A percentile compares a stretch with the other conserved stretches of the same genome.
Evolutionary conservation across 1,140 invertebrate genomes (phyloP).

Genomic region (Lordiphosa clarofinis): DNA sequence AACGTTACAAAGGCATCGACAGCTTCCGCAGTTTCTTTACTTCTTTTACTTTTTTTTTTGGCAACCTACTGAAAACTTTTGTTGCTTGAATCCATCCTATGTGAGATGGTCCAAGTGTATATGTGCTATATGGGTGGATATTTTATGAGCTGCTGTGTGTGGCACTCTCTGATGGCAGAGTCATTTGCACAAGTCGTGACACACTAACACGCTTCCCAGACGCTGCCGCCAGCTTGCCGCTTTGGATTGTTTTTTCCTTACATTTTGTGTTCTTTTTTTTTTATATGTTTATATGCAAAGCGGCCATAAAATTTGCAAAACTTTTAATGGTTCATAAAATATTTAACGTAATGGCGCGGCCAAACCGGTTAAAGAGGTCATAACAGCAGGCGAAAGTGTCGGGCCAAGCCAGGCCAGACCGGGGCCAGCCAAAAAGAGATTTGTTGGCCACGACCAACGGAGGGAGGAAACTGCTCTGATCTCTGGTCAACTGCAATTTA

Average conservation of each 20-base stretch:
- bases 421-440: constrained; percentile 46
- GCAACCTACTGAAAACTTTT: constrained; percentile 41
- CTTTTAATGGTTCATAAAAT: constrained; percentile 78
- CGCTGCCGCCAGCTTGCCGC: constrained; percentile 51
- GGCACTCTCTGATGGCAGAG: constrained; percentile 70
- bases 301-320: constrained; percentile 76
- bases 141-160: constrained; percentile 70
- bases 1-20: constrained; percentile 66
- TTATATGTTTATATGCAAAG: constrained; percentile 65
- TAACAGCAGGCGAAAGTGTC: constrained; percentile 25
- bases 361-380: constrained; percentile 67
- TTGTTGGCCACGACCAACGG: constrained; percentile 67
- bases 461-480: constrained; percentile 19
- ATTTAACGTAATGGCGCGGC: constrained; percentile 72
- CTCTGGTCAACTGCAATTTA: constrained; percentile 54
- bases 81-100: constrained; percentile 40
- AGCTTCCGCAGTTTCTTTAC: constrained; percentile 55
- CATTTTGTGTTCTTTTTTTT: constrained; percentile 6
- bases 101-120: constrained; percentile 20
- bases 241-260: constrained; percentile 5
- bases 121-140: constrained; percentile 34
- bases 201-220: constrained; percentile 47
- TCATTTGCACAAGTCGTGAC: constrained; percentile 73
- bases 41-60: constrained; percentile 38
- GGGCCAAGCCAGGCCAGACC: constrained; percentile 6